These are phyloP conservation scores for Laupala kohalensis DNA, from an alignment of 1,140 invertebrate species.

Conservation along the genomic window DNA sequence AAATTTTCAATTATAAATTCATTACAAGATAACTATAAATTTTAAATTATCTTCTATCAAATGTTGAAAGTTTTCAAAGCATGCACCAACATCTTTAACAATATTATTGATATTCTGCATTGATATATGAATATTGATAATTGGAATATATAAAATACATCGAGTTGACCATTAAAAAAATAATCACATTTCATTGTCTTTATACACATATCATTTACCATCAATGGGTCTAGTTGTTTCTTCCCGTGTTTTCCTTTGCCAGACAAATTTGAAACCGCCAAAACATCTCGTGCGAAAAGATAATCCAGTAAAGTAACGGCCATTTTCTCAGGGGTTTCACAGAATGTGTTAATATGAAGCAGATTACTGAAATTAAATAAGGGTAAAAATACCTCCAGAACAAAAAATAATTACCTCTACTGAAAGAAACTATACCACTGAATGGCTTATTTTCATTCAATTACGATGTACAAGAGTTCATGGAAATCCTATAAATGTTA, in stretches of 20 bases:
- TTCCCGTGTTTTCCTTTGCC: slow-evolving; percentile 40
- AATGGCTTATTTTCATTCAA: no score
- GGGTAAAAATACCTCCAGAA: slow-evolving; percentile 1
- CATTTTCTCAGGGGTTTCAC: slow-evolving; percentile 40
- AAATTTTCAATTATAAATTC: no score
- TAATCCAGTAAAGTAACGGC: slow-evolving; percentile 38
- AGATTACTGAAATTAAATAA: slow-evolving; percentile 30
- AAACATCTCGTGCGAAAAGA: slow-evolving; percentile 36
- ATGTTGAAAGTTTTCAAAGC: no score
- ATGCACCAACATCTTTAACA: no score
- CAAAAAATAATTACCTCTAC: background rate
- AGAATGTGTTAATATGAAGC: slow-evolving; percentile 38
- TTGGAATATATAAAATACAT: no score
- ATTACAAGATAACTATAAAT: no score
- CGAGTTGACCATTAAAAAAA: no score
- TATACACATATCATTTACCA: slow-evolving; percentile 22
- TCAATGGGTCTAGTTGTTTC: slow-evolving; percentile 38
- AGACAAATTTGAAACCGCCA: slow-evolving; percentile 37
- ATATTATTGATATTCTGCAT: no score
- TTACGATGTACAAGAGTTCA: no score
- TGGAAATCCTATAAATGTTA: no score
- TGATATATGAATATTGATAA: no score
- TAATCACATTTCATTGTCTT: background rate
- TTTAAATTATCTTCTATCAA: no score
- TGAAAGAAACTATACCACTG: background rate